Base-by-base conservation (phyloP, 2,888 invertebrate genomes). In the Leptopterna dolabrata region DNA sequence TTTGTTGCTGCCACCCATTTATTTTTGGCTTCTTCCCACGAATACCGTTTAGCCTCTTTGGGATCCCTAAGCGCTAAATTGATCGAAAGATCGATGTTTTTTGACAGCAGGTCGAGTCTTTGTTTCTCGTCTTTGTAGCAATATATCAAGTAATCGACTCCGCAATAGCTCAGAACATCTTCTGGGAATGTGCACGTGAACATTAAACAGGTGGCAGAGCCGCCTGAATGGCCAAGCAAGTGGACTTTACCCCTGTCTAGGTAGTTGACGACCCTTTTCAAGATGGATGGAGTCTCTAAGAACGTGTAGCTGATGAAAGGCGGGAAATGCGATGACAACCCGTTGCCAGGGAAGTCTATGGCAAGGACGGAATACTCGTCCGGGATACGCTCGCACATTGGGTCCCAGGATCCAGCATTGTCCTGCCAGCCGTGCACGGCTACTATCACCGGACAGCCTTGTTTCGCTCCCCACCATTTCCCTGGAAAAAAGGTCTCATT, bases 391-490 rank as follows among this genome's bases (percentile, higher is more conserved):
- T 95, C 95, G 19, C 36, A 93, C n/a, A 96, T 91, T 0, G 94
- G 93, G 91, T 96, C 95, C 92, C 95, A 96, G 0, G 95, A 94
- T n/a, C 95, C 95, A 2, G 95, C 95, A 91, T 96, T 96, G 91
- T 96, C 96, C 91, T 93, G 95, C 95, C 96, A 96, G 0, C 96
- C 96, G 91, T 96, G 96, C n/a, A 96, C 90, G 0, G 94, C 94
- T 30, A 83, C 14, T 41, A 96, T 91, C 87, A 96, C 93, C 0
- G 96, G 96, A 78, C 94, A 93, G 24, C 93, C 92, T 88, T 94
- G 92, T 89, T 93, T 93, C 2, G 93, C 93, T 14, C 96, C 95
- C 94, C 96, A 96, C 92, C 95, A 93, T 91, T 95, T 95, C 0
- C 92, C 92, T 91, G 89, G 88, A 90, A 85, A 43, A 83, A 19